A percentile compares a stretch with the other conserved stretches of the same genome.
Conservation (phyloP, 2,113 vertebrate genomes). For the Psittacula cyanocephala region DNA sequence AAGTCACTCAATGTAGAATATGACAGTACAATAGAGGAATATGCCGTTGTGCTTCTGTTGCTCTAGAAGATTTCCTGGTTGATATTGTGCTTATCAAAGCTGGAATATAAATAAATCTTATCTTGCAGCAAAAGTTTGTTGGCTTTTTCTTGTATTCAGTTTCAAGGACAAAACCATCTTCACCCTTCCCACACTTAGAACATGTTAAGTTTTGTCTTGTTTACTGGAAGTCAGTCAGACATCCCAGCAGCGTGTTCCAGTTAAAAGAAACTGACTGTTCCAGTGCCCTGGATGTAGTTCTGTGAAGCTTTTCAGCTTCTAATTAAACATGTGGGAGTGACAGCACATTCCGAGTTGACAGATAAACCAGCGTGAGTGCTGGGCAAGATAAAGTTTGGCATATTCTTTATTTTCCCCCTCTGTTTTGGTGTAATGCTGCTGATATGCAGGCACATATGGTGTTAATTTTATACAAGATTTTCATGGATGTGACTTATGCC, state of each 20-base stretch:
- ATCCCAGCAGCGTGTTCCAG: neutral
- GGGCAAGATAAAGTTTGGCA: neutral
- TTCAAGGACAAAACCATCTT: neutral
- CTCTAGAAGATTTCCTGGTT: neutral
- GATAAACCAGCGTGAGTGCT: constrained; percentile 2
- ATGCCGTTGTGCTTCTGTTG: neutral
- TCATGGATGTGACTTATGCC: neutral
- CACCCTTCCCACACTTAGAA: neutral
- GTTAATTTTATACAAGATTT: neutral
- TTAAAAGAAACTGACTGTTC: neutral
- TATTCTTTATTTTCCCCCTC: neutral
- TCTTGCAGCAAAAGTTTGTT: neutral
- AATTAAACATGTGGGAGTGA: neutral
- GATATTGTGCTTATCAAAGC: neutral
- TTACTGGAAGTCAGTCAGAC: neutral
- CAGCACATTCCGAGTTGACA: neutral
- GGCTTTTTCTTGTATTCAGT: neutral
- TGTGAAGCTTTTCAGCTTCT: neutral
- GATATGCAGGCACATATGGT: neutral
- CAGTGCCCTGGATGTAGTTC: constrained; percentile 20
- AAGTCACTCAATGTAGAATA: neutral
- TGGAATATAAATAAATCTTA: neutral
- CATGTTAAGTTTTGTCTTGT: neutral
- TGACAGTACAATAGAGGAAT: neutral
- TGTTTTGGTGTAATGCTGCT: neutral